Percentiles rank a stretch among this genome's conserved stretches.
These are phyloP conservation scores for Lutjanus erythropterus DNA, from an alignment of 2,113 vertebrate species.

Conservation along the genomic window DNA sequence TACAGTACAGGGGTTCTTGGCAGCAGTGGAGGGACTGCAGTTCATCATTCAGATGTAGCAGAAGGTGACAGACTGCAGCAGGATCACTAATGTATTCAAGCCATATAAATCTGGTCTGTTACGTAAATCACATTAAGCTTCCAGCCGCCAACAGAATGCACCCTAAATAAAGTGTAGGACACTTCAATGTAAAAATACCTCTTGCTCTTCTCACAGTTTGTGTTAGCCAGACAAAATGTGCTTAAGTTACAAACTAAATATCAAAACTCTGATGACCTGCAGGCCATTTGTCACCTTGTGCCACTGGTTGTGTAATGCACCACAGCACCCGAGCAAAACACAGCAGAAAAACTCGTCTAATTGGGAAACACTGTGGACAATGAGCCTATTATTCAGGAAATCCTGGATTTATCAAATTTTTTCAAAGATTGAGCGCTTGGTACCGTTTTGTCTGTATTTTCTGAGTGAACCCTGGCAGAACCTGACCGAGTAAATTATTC, in stretches of 20 bases:
- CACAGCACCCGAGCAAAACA: not conserved
- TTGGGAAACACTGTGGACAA: constrained; percentile 40
- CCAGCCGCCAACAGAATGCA: not conserved
- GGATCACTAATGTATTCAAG: constrained; percentile 31
- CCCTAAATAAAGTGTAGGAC: not conserved
- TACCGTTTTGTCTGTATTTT: constrained; percentile 43
- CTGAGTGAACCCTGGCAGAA: constrained; percentile 38
- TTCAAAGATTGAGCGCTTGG: constrained; percentile 51
- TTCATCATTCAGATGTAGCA: constrained; percentile 2
- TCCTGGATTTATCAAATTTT: constrained; percentile 74
- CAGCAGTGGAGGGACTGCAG: constrained; percentile 18
- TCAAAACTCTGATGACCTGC: constrained; percentile 22
- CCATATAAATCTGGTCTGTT: constrained; percentile 12
- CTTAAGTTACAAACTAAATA: not conserved
- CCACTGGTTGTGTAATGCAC: constrained; percentile 36
- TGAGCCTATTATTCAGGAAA: constrained; percentile 61
- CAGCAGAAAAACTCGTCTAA: not conserved
- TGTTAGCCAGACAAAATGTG: not conserved
- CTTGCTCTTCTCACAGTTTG: not conserved
- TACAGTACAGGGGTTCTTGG: constrained; percentile 10
- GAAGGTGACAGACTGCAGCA: constrained; percentile 47
- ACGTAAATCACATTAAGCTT: constrained; percentile 40
- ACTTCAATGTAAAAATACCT: not conserved
- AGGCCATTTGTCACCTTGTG: not conserved
- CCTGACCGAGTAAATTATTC: constrained; percentile 54